phyloP scores from a whole-genome alignment of 2,113 vertebrate species.

The Lepisosteus osseus region DNA sequence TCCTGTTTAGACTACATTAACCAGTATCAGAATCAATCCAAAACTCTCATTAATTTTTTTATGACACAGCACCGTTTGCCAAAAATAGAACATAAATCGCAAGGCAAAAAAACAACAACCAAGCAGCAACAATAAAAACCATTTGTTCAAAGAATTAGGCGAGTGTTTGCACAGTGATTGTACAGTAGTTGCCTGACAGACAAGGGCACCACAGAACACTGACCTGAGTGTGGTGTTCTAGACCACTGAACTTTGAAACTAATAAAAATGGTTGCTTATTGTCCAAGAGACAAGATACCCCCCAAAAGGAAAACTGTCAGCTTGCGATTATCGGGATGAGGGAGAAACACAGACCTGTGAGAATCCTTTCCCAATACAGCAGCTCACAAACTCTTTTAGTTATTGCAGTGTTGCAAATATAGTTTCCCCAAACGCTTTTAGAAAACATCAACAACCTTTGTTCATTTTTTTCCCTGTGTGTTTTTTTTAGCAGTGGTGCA shows the following conservation, averaged over 20 bases:
- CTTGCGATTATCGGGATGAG: conserved; percentile 71
- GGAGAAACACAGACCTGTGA: conserved; percentile 65
- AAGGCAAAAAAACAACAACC: neutral
- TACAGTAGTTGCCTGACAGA: conserved; percentile 64
- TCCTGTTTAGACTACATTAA: too few relatives aligned
- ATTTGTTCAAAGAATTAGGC: conserved; percentile 1
- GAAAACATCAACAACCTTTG: conserved; percentile 54
- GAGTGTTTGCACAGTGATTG: conserved; percentile 51
- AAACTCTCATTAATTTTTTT: too few relatives aligned
- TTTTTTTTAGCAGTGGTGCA: conserved; percentile 49
- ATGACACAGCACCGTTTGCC: neutral
- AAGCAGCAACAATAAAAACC: conserved; percentile 19
- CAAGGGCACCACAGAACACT: conserved; percentile 54
- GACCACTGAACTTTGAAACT: conserved; percentile 77
- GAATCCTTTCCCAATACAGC: neutral
- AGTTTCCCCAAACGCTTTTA: conserved; percentile 37
- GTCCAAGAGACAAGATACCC: conserved; percentile 65
- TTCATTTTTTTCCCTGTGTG: too few relatives aligned
- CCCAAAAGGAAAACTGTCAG: conserved; percentile 69
- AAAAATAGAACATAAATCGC: neutral
- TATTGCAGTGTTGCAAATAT: neutral
- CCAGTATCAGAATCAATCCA: too few relatives aligned
- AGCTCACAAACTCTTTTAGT: neutral
- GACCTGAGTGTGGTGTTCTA: conserved; percentile 67
- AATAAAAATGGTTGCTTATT: conserved; percentile 76